Percentiles rank a stretch among this genome's conserved stretches.
Evolutionary conservation across 2,113 vertebrate species (phyloP).

Genomic region (Percopsis transmontana): DNA sequence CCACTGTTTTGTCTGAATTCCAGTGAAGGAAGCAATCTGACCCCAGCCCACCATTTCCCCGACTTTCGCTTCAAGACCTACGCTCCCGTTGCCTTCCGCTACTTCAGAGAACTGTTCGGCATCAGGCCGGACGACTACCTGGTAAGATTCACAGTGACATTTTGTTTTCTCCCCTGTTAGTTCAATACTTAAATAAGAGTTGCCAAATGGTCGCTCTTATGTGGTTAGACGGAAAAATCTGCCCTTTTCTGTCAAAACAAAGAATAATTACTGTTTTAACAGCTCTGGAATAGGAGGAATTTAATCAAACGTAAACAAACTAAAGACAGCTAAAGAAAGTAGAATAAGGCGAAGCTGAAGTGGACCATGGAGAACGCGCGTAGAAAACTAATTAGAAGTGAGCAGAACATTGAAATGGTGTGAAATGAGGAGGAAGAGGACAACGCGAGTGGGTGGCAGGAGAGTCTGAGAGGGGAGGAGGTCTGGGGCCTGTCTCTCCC

Average conservation of each 20-base stretch:
- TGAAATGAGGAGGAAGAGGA: neutral
- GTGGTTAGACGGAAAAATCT: neutral
- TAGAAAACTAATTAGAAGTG: no score
- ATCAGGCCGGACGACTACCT: conserved; percentile 98
- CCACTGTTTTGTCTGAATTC: conserved; percentile 23
- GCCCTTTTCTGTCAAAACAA: neutral
- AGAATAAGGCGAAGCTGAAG: no score
- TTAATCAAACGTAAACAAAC: no score
- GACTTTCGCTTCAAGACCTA: conserved; percentile 99
- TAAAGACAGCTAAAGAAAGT: no score
- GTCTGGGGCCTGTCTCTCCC: conserved; percentile 38
- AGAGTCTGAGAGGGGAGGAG: neutral
- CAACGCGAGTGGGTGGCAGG: neutral
- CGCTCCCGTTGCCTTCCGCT: conserved; percentile 96
- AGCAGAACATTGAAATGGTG: neutral
- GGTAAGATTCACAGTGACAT: conserved; percentile 74
- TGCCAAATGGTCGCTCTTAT: neutral
- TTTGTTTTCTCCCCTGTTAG: no score
- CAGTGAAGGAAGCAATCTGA: conserved; percentile 98
- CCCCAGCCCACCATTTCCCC: conserved; percentile 95
- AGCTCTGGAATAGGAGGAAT: neutral
- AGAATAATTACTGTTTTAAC: neutral
- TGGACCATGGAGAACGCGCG: no score
- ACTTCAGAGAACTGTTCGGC: conserved; percentile 97
- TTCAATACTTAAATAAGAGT: neutral